Evolutionary conservation across 92 coral and sea anemone genomes (phyloP).

Genomic region (Palythoa grandis): DNA sequence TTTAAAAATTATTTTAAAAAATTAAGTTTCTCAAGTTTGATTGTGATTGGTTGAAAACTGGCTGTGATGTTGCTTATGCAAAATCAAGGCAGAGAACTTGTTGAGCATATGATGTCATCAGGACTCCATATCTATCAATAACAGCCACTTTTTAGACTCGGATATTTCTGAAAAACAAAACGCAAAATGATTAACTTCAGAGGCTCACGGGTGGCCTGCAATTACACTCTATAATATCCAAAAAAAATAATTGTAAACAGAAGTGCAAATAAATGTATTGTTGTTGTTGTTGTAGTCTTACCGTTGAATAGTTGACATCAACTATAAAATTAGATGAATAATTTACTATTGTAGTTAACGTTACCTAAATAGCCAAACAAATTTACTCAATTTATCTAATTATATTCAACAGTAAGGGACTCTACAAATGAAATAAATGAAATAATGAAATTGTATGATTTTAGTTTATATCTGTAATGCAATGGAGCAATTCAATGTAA

Average conservation of each 20-base stretch:
- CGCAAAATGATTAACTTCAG: not conserved
- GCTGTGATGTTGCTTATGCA: not conserved
- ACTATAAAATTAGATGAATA: not conserved
- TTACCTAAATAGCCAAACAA: not conserved
- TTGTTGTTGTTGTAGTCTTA: not conserved
- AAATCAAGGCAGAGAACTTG: not conserved
- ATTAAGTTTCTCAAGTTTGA: not conserved
- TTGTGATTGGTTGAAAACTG: not conserved
- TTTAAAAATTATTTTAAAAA: not conserved
- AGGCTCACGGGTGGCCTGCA: not conserved
- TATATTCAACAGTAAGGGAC: not conserved
- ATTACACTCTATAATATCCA: too few relatives aligned
- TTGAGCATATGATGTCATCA: not conserved
- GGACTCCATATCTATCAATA: not conserved
- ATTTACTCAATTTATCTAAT: too few relatives aligned
- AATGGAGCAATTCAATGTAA: constrained; percentile 42
- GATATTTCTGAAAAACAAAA: not conserved
- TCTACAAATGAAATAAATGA: not conserved
- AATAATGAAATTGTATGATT: not conserved
- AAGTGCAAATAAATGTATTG: too few relatives aligned
- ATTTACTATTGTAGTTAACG: constrained; percentile 1
- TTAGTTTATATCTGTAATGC: constrained; percentile 36
- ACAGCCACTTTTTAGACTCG: not conserved
- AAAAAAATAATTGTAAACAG: not conserved
- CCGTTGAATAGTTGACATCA: not conserved